These are phyloP conservation scores for Branchellion lobata DNA, from an alignment of 2,888 invertebrate genomes.

Conservation along the genomic window DNA sequence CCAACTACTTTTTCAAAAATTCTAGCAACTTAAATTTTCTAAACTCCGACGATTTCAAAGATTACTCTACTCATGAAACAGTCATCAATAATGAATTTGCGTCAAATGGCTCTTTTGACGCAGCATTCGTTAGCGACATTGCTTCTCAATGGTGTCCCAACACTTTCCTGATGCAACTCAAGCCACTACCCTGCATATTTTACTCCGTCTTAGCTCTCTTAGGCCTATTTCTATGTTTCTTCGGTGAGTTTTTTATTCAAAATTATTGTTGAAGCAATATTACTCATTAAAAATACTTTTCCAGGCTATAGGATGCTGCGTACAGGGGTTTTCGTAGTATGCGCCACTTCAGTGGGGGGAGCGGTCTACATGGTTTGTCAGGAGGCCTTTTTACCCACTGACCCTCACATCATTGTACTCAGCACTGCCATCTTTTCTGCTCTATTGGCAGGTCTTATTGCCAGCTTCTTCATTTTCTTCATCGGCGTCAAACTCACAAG, in stretches of 20 bases:
- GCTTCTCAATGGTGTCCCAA: not conserved
- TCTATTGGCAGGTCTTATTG: not conserved
- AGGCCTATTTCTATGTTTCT: not conserved
- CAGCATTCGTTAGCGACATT: too few species aligned
- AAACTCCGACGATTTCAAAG: too few species aligned
- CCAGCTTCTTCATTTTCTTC: not conserved
- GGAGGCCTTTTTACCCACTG: not conserved
- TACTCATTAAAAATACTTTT: not conserved
- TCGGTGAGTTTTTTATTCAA: not conserved
- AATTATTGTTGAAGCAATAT: not conserved
- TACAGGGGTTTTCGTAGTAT: not conserved
- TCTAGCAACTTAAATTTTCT: too few species aligned
- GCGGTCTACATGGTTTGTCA: not conserved
- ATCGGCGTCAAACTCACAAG: conserved; percentile 1
- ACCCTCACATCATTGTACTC: not conserved
- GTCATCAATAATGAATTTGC: too few species aligned
- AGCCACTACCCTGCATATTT: not conserved
- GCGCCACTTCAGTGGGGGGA: not conserved
- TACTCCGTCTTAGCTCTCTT: not conserved
- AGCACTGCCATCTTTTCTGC: not conserved
- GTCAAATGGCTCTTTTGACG: conserved; percentile 4
- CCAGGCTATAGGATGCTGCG: not conserved
- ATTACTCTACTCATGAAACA: too few species aligned
- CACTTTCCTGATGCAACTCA: not conserved
- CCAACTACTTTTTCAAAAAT: too few species aligned